Conservation (phyloP, 2,888 invertebrate genomes). For the Listrodromus nycthemerus region DNA sequence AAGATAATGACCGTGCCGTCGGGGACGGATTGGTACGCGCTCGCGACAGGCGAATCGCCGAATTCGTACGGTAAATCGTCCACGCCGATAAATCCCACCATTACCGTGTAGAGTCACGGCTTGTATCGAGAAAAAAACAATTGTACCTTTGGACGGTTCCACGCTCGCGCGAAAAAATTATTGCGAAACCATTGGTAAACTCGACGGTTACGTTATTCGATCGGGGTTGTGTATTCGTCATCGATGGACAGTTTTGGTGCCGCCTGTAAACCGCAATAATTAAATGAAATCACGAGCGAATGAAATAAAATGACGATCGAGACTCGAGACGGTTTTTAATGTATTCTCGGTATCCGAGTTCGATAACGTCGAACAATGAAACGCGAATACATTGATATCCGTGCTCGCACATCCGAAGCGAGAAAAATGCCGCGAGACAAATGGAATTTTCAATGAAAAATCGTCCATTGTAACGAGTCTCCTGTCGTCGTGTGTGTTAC, state of each 20-base stretch:
- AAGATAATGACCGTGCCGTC: slow-evolving; percentile 59
- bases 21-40: slow-evolving; percentile 31
- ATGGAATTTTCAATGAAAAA: background rate
- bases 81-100: slow-evolving; percentile 15
- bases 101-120: background rate
- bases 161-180: slow-evolving; percentile 1
- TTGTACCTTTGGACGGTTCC: background rate
- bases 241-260: background rate
- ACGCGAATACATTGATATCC: background rate
- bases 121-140: background rate
- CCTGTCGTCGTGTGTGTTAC: too few relatives aligned
- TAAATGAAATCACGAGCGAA: background rate
- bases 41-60: slow-evolving; percentile 4
- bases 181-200: background rate
- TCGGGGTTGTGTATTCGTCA: background rate
- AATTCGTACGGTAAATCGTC: background rate
- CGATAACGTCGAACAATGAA: background rate
- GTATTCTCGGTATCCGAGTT: background rate
- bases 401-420: too few relatives aligned
- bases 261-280: background rate
- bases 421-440: background rate
- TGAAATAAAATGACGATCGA: background rate
- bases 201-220: background rate
- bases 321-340: background rate
- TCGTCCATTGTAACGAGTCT: too few relatives aligned